These are phyloP conservation scores for Latheticus oryzae DNA, from an alignment of 2,888 invertebrate genomes.

Conservation along the genomic window DNA sequence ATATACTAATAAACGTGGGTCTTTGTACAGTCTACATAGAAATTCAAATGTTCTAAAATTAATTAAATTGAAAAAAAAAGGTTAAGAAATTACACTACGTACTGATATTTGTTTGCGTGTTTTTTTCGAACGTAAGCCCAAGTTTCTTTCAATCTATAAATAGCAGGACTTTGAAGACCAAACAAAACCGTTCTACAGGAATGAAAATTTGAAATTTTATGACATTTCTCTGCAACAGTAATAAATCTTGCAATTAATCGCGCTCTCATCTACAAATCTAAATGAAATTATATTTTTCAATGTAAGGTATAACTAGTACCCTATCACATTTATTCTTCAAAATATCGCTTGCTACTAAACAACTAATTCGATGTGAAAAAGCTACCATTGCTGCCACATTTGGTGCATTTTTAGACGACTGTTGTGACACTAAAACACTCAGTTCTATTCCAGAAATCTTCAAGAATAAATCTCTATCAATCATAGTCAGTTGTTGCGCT, in stretches of 20 bases:
- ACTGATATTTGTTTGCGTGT: conserved; percentile 69
- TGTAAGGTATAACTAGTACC: conserved; percentile 56
- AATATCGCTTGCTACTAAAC: conserved; percentile 67
- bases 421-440: conserved; percentile 63
- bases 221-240: conserved; percentile 69
- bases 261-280: conserved; percentile 62
- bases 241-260: conserved; percentile 68
- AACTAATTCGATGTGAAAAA: conserved; percentile 68
- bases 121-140: conserved; percentile 68
- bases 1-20: conserved; percentile 63
- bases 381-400: conserved; percentile 68
- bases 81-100: conserved; percentile 17
- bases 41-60: conserved; percentile 65
- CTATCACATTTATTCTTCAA: conserved; percentile 62
- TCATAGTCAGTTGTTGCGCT: conserved; percentile 68
- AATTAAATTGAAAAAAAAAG: not conserved
- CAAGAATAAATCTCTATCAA: conserved; percentile 68
- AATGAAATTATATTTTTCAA: conserved; percentile 22
- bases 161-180: conserved; percentile 68
- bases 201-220: conserved; percentile 68
- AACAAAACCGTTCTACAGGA: conserved; percentile 67
- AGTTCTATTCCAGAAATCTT: conserved; percentile 66
- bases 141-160: conserved; percentile 66
- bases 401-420: conserved; percentile 66
- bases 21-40: conserved; percentile 66